These are phyloP conservation scores for Arvicola amphibius DNA, from an alignment of 2,797 vertebrate species.

Conservation along the genomic window DNA sequence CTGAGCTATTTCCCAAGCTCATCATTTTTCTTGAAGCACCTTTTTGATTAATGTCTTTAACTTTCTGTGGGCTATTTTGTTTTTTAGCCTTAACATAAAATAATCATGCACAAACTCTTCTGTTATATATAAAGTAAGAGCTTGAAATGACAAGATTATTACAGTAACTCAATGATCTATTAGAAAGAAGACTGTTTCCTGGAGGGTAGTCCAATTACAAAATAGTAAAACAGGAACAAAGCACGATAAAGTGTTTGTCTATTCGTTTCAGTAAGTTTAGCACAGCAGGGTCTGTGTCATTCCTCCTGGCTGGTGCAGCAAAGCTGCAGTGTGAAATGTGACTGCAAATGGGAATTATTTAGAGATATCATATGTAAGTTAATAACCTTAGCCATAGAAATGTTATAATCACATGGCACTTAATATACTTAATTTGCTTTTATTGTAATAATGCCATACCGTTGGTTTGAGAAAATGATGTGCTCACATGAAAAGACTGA, in stretches of 20 bases:
- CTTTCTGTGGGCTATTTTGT: conserved; percentile 54
- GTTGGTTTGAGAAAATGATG: conserved; percentile 76
- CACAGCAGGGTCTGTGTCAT: conserved; percentile 86
- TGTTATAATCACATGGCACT: conserved; percentile 76
- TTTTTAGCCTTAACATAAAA: conserved; percentile 75
- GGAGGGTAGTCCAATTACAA: conserved; percentile 87
- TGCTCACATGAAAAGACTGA: conserved; percentile 71
- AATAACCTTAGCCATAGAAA: conserved; percentile 83
- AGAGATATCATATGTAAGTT: conserved; percentile 83
- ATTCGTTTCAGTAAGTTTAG: conserved; percentile 91
- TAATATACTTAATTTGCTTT: conserved; percentile 82
- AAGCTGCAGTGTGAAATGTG: conserved; percentile 84
- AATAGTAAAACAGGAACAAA: conserved; percentile 87
- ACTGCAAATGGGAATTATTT: conserved; percentile 85
- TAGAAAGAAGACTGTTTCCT: conserved; percentile 83
- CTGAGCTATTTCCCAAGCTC: not conserved
- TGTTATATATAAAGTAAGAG: conserved; percentile 65
- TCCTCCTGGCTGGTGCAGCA: conserved; percentile 85
- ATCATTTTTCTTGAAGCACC: not conserved
- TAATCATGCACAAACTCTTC: conserved; percentile 72
- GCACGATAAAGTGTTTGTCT: conserved; percentile 86
- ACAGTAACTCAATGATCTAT: conserved; percentile 82
- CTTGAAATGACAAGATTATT: conserved; percentile 77
- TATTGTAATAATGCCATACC: conserved; percentile 79
- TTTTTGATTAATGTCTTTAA: conserved; percentile 52